Evolutionary conservation across 2,888 invertebrate species (phyloP).

Genomic region (Acanthosepion pharaonis): DNA sequence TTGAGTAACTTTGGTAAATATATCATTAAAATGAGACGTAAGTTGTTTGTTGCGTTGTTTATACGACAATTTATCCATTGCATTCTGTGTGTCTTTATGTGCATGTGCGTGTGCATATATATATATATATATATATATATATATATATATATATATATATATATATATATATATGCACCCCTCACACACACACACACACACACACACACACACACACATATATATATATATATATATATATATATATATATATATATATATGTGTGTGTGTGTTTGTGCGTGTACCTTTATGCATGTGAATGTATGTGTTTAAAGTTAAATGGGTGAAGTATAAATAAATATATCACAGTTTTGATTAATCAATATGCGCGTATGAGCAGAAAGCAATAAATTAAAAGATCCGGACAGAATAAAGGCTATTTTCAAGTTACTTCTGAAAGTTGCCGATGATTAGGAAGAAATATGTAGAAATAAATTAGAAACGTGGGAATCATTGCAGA

Average conservation of each 20-base stretch:
- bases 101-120: no score
- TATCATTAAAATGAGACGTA: no score
- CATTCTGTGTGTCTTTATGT: no score
- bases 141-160: no score
- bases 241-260: not conserved
- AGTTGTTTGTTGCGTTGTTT: no score
- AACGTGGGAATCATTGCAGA: not conserved
- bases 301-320: not conserved
- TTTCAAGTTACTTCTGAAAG: not conserved
- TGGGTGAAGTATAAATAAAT: not conserved
- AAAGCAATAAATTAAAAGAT: not conserved
- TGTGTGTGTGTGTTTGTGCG: no score
- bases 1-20: no score
- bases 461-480: not conserved
- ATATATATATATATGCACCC: not conserved
- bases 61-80: no score
- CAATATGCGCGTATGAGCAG: not conserved
- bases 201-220: no score
- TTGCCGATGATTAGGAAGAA: not conserved
- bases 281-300: no score
- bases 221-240: slow-evolving; percentile 2
- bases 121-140: no score
- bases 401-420: not conserved
- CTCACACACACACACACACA: no score
- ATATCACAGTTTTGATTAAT: not conserved